A percentile compares a stretch with the other conserved stretches of the same genome.
These are phyloP conservation scores for Eucera pruinosa DNA, from an alignment of 2,888 invertebrate species.

Conservation along the genomic window DNA sequence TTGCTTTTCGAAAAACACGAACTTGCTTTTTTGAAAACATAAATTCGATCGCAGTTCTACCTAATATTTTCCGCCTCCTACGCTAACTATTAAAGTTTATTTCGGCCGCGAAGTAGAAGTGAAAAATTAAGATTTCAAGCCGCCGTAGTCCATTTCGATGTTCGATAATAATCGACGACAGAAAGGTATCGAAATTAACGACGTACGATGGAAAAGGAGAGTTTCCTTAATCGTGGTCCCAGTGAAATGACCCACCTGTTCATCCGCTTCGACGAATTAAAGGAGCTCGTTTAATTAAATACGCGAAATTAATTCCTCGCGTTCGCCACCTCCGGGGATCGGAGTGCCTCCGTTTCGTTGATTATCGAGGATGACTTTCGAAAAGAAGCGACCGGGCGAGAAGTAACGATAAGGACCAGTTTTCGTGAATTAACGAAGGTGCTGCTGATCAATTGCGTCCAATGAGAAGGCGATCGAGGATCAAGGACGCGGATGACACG, in stretches of 20 bases:
- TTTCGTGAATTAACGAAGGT: constrained; percentile 68
- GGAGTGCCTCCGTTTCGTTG: constrained; percentile 6
- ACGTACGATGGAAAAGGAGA: constrained; percentile 12
- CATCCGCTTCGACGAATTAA: background rate
- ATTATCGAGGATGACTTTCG: constrained; percentile 49
- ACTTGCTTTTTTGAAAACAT: too few species aligned
- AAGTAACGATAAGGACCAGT: constrained; percentile 16
- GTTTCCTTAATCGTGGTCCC: background rate
- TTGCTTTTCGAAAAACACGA: too few species aligned
- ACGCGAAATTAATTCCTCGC: constrained; percentile 40
- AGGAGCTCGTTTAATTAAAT: constrained; percentile 33
- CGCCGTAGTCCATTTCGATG: too few species aligned
- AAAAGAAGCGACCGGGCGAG: background rate
- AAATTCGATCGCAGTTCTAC: background rate
- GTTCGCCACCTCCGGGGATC: background rate
- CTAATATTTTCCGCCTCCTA: too few species aligned
- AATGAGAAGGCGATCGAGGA: constrained; percentile 67
- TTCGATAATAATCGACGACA: too few species aligned
- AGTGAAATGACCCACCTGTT: constrained; percentile 29
- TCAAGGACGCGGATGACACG: constrained; percentile 70
- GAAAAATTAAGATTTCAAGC: too few species aligned
- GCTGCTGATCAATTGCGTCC: constrained; percentile 61
- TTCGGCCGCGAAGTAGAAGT: too few species aligned
- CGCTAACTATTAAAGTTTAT: too few species aligned
- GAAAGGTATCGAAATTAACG: background rate